phyloP scores from a whole-genome alignment of 2,113 vertebrate genomes.

The Pollachius pollachius region DNA sequence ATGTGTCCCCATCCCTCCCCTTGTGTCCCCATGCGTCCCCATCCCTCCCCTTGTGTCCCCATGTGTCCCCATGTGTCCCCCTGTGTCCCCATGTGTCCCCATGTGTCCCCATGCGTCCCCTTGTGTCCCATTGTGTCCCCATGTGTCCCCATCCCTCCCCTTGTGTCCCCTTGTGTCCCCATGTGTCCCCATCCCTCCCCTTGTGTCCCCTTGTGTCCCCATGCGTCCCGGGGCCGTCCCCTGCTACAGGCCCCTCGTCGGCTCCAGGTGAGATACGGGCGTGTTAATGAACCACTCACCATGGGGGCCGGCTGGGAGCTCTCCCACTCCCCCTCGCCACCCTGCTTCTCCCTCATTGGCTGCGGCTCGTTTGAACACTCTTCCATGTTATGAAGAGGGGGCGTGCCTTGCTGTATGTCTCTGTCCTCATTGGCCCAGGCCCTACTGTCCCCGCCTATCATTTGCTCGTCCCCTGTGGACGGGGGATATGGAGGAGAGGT shows the following conservation, averaged over 20 bases:
- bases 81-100: too few relatives aligned
- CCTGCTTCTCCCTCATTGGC: slow-evolving; percentile 80
- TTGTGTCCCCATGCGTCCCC: too few relatives aligned
- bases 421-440: slow-evolving; percentile 81
- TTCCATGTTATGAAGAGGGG: slow-evolving; percentile 74
- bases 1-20: too few relatives aligned
- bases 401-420: slow-evolving; percentile 72
- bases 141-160: too few relatives aligned
- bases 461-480: slow-evolving; percentile 84
- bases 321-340: slow-evolving; percentile 85
- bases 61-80: too few relatives aligned
- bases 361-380: slow-evolving; percentile 82
- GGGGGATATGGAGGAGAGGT: slow-evolving; percentile 89
- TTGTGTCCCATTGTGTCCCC: too few relatives aligned
- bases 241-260: slow-evolving; percentile 31
- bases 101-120: too few relatives aligned
- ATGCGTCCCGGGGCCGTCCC: slow-evolving; percentile 21
- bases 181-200: too few relatives aligned
- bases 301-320: slow-evolving; percentile 78
- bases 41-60: too few relatives aligned
- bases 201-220: neutral
- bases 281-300: slow-evolving; percentile 72
- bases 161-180: too few relatives aligned
- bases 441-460: slow-evolving; percentile 81
- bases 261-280: slow-evolving; percentile 19